Evolutionary conservation across 2,797 vertebrate genomes (phyloP).

Genomic region (Zenarchopterus dispar): DNA sequence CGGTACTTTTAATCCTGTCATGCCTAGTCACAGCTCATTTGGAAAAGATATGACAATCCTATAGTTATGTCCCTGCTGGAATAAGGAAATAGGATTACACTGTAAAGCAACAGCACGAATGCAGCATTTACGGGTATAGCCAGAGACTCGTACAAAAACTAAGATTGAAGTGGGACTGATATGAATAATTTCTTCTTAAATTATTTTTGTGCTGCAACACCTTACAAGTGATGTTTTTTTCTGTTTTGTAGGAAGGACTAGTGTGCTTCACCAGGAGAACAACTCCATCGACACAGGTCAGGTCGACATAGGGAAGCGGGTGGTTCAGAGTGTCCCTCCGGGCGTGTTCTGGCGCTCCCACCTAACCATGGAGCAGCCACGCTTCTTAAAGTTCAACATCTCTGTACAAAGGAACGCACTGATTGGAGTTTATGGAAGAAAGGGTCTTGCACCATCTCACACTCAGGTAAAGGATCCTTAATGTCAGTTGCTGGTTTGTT

Average conservation of each 20-base stretch:
- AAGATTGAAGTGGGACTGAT: no score
- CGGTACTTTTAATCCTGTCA: constrained; percentile 58
- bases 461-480: constrained; percentile 88
- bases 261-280: constrained; percentile 90
- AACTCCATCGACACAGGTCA: constrained; percentile 95
- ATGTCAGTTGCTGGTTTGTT: neutral
- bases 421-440: constrained; percentile 96
- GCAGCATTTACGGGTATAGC: constrained; percentile 23
- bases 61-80: constrained; percentile 33
- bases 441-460: constrained; percentile 95
- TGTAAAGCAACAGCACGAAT: constrained; percentile 20
- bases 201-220: neutral
- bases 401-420: constrained; percentile 97
- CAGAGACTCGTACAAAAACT: neutral
- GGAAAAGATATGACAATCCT: constrained; percentile 44
- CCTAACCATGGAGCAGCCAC: constrained; percentile 90
- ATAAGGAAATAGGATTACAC: constrained; percentile 35
- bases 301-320: constrained; percentile 91
- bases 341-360: constrained; percentile 97
- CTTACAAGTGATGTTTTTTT: constrained; percentile 5
- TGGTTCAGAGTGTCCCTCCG: constrained; percentile 89
- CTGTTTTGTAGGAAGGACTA: constrained; percentile 84
- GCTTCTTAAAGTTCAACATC: constrained; percentile 99
- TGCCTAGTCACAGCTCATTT: constrained; percentile 57
- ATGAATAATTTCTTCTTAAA: no score